Conservation (phyloP, 2,113 vertebrate genomes). For the Axis porcinus region DNA sequence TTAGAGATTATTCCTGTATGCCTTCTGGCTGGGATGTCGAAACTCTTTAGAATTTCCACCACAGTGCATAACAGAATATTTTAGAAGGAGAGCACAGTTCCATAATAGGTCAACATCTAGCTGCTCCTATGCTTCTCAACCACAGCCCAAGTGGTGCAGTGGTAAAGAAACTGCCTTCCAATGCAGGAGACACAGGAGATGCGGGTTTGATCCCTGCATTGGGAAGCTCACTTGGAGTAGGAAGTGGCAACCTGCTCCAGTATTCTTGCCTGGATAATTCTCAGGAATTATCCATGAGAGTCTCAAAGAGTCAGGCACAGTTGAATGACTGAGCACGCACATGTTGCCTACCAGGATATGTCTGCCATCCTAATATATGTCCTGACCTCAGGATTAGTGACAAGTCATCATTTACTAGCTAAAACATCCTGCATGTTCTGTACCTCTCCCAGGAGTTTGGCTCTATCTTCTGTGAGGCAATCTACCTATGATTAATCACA, state of each 20-base stretch:
- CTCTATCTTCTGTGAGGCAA: neutral
- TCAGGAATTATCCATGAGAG: neutral
- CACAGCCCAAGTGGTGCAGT: neutral
- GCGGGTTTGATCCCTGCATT: fast-evolving
- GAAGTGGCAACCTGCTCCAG: neutral
- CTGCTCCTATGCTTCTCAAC: neutral
- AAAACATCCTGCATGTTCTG: no score
- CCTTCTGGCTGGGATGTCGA: neutral
- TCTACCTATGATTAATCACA: neutral
- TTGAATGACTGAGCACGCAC: neutral
- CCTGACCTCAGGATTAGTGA: neutral
- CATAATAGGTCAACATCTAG: neutral
- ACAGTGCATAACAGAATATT: neutral
- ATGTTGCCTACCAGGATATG: neutral
- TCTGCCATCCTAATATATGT: no score
- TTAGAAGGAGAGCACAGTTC: neutral
- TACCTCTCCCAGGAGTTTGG: neutral
- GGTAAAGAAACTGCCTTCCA: neutral
- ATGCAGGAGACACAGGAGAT: neutral
- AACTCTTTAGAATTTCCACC: neutral
- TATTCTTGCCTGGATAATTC: neutral
- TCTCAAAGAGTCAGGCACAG: neutral
- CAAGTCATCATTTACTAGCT: neutral
- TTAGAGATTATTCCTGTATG: neutral
- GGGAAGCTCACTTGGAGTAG: neutral